Evolutionary conservation across 2,113 vertebrate genomes (phyloP), one percentile per base, ranked within the genome.

Genomic region (Neolamprologus cancellatus): DNA sequence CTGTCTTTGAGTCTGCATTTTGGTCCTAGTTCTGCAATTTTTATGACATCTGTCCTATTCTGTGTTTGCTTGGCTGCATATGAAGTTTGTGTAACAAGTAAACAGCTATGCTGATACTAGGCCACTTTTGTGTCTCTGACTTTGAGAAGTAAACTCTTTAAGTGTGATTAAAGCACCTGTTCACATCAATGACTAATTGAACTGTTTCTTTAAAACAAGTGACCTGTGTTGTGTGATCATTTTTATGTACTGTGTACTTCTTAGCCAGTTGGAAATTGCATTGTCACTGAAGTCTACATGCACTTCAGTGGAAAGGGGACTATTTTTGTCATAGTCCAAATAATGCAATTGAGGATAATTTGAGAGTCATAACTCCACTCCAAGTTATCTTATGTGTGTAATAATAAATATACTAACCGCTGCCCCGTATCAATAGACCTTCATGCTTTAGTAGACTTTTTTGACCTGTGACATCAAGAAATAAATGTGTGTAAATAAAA

Each of bases 191-290:
- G 61, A 66, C 32, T 66, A 66, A 66, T 0, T 66, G 61, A 66
- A 66, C 61, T 36, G 32, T 66, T 36, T 66, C 32, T 66, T 66
- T 66, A 66, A 66, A 66, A 66, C 61, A 66, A 66, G 32, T 20
- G 32, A 13, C 32, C 61, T 20, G 61, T 66, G 32, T 36, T 66
- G 11, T 66, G 32, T 66, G 32, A 66, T 20, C 4, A 2, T 66
- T 66, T 66, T 13, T 36, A 66, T 20, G 18, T 66, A 66, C 6
- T 36, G 11, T 20, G 0, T 36, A 36, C 59, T 64, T 66, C 32
- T 36, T 66, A 66, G 0, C 0, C 0, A 13, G 61, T 13, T 66
- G 32, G 32, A 66, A 66, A 66, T 3, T 66, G 0, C 66, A 25
- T 44, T 17, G 20, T 6, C 39, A 71, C 20, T 71, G 20, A 71